A percentile compares a stretch with the other conserved stretches of the same genome.
phyloP scores from a whole-genome alignment of 2,888 invertebrate genomes.

The Aleiodes testaceus region DNA sequence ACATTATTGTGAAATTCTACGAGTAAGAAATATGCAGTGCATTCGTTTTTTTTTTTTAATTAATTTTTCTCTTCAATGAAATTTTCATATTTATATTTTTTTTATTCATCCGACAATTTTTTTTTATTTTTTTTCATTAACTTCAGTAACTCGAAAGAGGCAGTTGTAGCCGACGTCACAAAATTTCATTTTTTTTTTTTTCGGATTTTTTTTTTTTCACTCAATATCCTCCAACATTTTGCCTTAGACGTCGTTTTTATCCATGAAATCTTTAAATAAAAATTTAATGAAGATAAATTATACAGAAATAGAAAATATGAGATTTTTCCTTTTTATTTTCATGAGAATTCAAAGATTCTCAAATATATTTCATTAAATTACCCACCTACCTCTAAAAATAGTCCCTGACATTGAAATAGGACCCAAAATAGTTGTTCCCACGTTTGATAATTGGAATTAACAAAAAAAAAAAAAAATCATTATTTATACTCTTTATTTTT shows the following conservation, averaged over 20 bases:
- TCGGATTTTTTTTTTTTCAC: conserved; percentile 38
- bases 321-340: conserved; percentile 6
- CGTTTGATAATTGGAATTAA: conserved; percentile 13
- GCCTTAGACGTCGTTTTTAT: conserved; percentile 12
- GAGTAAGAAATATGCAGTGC: conserved; percentile 38
- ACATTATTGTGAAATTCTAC: conserved; percentile 30
- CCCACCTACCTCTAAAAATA: conserved; percentile 16
- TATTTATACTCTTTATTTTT: background rate
- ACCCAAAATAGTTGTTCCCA: conserved; percentile 50
- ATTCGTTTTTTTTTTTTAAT: conserved; percentile 22
- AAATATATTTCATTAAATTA: background rate
- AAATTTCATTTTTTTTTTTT: conserved; percentile 37
- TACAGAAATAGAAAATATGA: background rate
- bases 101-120: conserved; percentile 17
- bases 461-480: conserved; percentile 10
- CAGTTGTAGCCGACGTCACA: conserved; percentile 56
- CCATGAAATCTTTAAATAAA: too few species aligned
- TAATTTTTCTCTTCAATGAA: conserved; percentile 28
- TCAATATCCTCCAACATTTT: background rate
- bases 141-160: conserved; percentile 57
- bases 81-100: conserved; percentile 21
- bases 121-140: too few species aligned
- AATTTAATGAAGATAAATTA: conserved; percentile 8
- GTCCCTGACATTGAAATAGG: conserved; percentile 54
- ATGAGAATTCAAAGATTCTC: background rate